Evolutionary conservation across 2,113 vertebrate genomes (phyloP), one percentile per base, ranked within the genome.

Genomic region (Scophthalmus maximus): DNA sequence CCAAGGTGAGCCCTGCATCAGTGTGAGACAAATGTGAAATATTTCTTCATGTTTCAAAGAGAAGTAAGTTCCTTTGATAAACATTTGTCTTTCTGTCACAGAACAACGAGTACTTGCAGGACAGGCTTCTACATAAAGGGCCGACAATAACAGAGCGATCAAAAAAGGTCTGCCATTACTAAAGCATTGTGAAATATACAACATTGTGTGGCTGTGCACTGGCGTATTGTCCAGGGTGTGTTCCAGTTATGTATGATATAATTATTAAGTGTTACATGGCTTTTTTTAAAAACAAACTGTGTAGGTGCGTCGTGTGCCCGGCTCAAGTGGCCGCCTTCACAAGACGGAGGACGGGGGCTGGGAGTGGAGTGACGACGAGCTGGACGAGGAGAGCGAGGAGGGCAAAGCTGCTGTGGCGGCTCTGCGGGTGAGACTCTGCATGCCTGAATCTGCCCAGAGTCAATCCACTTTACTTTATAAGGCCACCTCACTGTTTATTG

Each of bases 1-100:
- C 97, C 62, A 98, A 98, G 95, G 97, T 98, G 88, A 88, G 93
- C 23, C 8, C 0, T 42, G 9, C 3, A 20, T 38, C 14, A 4
- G 18, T 10, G 1, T 10, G 4, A 22, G 14, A 36, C 26, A 65
- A 67, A 72, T 11, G 30, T 10, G 6, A 25, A 59, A 3, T 23
- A 0, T 20, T 12, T 38, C 1, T 18, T 17, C 10, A 56, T 25
- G 12, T 61, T 61, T 57, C 1, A 34, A 15, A 50, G 15, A 9
- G 14, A 55, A 18, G 26, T 7, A 56, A 32, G 38, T 52, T 55
- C 22, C 6, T 47, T 22, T 50, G 10, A 30, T 12, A 73, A 56
- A 36, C 23, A 3, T 0, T 58, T 79, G 25, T 64, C 0, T 68
- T 49, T 63, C 15, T 72, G 11, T 73, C 75, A 4, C 78, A 93